These are phyloP conservation scores for Drosophila biarmipes DNA, from an alignment of 1,140 invertebrate genomes.

Conservation along the genomic window DNA sequence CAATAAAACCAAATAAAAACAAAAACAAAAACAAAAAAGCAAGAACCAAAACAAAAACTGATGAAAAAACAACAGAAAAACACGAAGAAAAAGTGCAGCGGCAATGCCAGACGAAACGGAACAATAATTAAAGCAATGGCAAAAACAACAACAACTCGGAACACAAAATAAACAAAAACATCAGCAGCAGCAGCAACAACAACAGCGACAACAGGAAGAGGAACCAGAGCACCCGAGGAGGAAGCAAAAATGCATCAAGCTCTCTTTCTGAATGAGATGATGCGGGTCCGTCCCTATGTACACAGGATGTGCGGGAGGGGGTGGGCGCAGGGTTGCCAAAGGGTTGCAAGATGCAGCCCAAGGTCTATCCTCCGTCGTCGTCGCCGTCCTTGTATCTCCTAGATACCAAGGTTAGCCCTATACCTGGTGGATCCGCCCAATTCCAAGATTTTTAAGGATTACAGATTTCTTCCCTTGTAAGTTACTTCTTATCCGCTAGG, in stretches of 20 bases:
- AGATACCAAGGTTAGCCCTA: constrained; percentile 1
- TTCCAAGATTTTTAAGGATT: no score
- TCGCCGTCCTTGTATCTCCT: constrained; percentile 18
- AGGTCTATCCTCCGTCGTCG: constrained; percentile 42
- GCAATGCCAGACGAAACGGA: constrained; percentile 75
- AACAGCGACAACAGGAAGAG: constrained; percentile 56
- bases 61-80: constrained; percentile 46
- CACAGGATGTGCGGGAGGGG: constrained; percentile 12
- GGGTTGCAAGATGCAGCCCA: constrained; percentile 46
- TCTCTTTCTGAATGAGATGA: constrained; percentile 52
- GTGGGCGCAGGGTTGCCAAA: constrained; percentile 14
- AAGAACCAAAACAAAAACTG: constrained; percentile 47
- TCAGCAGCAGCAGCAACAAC: constrained; percentile 43
- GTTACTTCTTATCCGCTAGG: no score
- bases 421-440: background rate
- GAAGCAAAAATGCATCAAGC: constrained; percentile 54
- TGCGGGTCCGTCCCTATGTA: constrained; percentile 26
- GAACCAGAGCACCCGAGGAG: constrained; percentile 38
- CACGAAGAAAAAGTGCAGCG: constrained; percentile 57
- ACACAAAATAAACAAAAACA: constrained; percentile 53
- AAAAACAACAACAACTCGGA: constrained; percentile 54
- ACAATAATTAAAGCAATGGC: constrained; percentile 80
- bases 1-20: constrained; percentile 53
- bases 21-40: constrained; percentile 53
- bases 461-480: no score